Evolutionary conservation across 2,888 invertebrate genomes (phyloP), one percentile per base, ranked within the genome.

Genomic region (Mylabris sibirica): DNA sequence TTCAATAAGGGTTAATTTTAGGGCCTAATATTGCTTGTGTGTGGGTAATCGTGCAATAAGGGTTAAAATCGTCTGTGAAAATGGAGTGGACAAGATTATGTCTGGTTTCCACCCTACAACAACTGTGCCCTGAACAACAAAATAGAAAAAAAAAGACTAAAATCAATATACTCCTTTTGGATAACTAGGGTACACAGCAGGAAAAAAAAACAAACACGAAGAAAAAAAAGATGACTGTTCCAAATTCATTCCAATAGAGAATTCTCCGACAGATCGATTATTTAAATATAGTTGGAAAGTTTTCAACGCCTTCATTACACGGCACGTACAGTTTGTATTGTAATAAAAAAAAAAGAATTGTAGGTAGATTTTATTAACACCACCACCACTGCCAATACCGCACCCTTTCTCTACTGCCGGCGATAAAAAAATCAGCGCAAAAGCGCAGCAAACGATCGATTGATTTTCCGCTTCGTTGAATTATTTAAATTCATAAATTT

Each of bases 91-190:
- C 57, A 57, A 57, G 57, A 57, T 12, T 4, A 57, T 57, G 24
- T 57, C 57, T 57, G 24, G 57, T 57, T 24, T 57, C 24, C 57
- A 57, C 57, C 57, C 57, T 57, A 24, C 14, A 12, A 14, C 24
- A 12, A 24, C 2, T n/a, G n/a, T n/a, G n/a, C 9, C 49, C n/a
- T 49, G 0, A 44, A 44, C 0, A 11, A 38, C 3, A 11, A 35
- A 12, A 14, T 14, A 41, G 3, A 41, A 41, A 41, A 5, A 35
- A 35, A 5, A 35, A 35, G 4, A 44, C 30, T 17, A 53, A 57
- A 57, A 57, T 57, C 57, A 57, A 57, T 57, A 57, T 57, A 57
- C 12, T 24, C 57, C 11, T 14, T 12, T 30, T 5, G 30, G 30
- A 30, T 30, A 30, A 30, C 30, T 30, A 8, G 30, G 30, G 5